phyloP scores from a whole-genome alignment of 2,797 vertebrate species.

The Chelonia mydas region DNA sequence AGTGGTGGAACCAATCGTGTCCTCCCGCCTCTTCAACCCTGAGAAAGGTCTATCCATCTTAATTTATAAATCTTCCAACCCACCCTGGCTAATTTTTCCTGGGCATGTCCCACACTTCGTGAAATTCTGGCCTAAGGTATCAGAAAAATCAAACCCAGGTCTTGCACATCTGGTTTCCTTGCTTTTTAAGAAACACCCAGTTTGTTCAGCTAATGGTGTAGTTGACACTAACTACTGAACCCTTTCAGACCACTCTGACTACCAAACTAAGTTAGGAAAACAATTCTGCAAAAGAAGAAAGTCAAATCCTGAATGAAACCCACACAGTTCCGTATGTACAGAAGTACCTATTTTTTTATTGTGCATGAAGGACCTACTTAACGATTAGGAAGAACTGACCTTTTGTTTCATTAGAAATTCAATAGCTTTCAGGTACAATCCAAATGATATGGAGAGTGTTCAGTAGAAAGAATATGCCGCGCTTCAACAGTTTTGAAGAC shows the following conservation, averaged over 20 bases:
- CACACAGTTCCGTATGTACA: background rate
- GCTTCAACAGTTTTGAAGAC: background rate
- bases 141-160: background rate
- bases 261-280: background rate
- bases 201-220: background rate
- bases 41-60: background rate
- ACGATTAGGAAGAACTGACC: background rate
- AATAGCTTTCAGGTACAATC: constrained; percentile 24
- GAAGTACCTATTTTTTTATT: background rate
- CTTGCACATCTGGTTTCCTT: background rate
- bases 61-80: background rate
- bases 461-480: background rate
- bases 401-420: background rate
- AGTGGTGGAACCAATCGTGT: background rate
- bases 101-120: background rate
- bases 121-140: background rate
- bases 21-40: background rate
- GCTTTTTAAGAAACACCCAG: background rate
- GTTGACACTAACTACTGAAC: background rate
- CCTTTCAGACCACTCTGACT: background rate
- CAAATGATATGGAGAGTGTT: background rate
- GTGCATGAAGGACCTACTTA: background rate
- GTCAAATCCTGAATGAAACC: background rate
- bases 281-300: background rate
- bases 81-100: fast-evolving